Base-by-base conservation (phyloP, 2,797 vertebrate genomes). In the Mormyrus proboscirostris region DNA sequence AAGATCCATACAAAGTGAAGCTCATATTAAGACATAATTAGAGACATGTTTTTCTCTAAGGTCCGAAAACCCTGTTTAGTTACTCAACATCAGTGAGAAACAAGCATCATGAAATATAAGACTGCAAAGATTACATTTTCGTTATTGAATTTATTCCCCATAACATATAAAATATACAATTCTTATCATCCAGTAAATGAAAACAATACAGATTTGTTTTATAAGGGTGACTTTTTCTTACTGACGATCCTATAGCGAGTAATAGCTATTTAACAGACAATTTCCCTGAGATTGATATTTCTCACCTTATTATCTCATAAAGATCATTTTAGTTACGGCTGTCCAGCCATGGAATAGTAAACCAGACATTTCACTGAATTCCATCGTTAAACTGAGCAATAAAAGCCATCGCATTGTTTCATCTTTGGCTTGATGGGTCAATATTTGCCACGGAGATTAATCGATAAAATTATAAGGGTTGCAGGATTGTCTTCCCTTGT, bases 361-460 rank as follows among this genome's bases (percentile, higher is more conserved):
- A 47, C 22, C 85, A 86, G 29, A 38, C 50, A 86, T 86, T 55
- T 50, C 51, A 33, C 29, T 57, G 50, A n/a, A 38, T 57, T 55
- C 51, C 53, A 86, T 86, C 51, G 38, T 38, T 38, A 38, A 38
- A 19, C 29, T 38, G 84, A 12, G 47, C n/a, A 84, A 84, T 84
- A 84, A 86, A 86, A 55, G 3, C 22, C 6, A 55, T 4, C 16
- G 84, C 29, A 86, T 41, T 86, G 25, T 86, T 86, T 55, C 25
- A 33, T 49, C 51, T 86, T 84, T 86, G 85, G 84, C 50, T 86
- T 51, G 12, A 49, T 38, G 51, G 50, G 85, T 86, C 85, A 86
- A 86, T 86, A 86, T 86, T 86, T 86, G 25, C 38, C 50, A 86
- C 7, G 29, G 29, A 55, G 29, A 55, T 57, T 14, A 50, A 57